Evolutionary conservation across 2,888 invertebrate species (phyloP).

Genomic region (Eulithis testata): DNA sequence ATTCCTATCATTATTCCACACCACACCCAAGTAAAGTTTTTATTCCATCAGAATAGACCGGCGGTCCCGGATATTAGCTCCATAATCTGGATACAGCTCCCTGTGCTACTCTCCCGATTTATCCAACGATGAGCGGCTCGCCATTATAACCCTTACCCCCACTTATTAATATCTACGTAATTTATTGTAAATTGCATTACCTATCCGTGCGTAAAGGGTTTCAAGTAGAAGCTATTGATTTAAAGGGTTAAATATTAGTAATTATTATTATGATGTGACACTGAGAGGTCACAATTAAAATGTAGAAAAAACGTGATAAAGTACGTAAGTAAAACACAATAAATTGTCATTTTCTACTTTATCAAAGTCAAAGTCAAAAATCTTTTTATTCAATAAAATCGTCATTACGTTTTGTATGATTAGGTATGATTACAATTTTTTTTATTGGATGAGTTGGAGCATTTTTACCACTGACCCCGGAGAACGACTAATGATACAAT

Average conservation of each 20-base stretch:
- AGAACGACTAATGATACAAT: no score
- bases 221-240: conserved; percentile 24
- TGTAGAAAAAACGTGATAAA: no score
- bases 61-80: conserved; percentile 81
- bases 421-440: no score
- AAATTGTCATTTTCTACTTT: no score
- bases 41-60: conserved; percentile 44
- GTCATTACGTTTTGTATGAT: no score
- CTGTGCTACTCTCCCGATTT: conserved; percentile 63
- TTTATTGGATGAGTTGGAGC: no score
- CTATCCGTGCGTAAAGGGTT: conserved; percentile 63
- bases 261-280: conserved; percentile 6
- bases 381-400: no score
- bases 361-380: no score
- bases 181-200: conserved; percentile 84
- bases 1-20: conserved; percentile 27
- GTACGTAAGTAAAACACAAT: no score
- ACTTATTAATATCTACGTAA: conserved; percentile 84
- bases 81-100: conserved; percentile 82
- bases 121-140: conserved; percentile 80
- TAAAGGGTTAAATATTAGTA: neutral
- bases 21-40: conserved; percentile 33
- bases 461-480: no score
- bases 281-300: neutral
- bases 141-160: conserved; percentile 81